A percentile compares a stretch with the other conserved stretches of the same genome.
phyloP scores from a whole-genome alignment of 2,113 vertebrate species.

The Eclectus roratus region DNA sequence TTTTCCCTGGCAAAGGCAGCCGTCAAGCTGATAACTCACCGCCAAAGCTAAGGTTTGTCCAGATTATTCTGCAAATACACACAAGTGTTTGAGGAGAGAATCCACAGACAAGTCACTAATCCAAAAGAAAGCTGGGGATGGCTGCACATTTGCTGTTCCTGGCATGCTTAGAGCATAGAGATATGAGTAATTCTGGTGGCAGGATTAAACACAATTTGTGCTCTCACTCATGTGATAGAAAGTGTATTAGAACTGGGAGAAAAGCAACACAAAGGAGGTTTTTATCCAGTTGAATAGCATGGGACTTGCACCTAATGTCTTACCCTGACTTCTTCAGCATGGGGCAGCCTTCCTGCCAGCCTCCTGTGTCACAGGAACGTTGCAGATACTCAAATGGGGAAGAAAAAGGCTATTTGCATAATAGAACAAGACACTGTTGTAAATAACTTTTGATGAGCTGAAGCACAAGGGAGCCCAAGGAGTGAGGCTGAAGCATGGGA shows the following conservation, averaged over 20 bases:
- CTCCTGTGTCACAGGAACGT: fast-evolving
- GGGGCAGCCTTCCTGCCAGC: not conserved
- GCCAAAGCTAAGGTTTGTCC: not conserved
- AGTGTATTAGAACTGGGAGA: not conserved
- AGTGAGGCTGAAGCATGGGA: not conserved
- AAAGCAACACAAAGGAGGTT: not conserved
- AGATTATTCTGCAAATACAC: constrained; percentile 39
- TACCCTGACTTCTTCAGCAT: not conserved
- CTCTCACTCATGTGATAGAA: not conserved
- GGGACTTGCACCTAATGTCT: not conserved
- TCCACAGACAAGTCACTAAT: constrained; percentile 20
- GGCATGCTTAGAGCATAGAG: not conserved
- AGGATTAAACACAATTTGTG: constrained; percentile 8
- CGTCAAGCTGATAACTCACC: not conserved
- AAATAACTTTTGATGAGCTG: not conserved
- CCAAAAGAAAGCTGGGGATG: not conserved
- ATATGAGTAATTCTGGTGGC: not conserved
- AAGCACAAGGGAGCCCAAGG: not conserved
- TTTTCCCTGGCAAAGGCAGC: not conserved
- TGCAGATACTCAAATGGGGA: not conserved
- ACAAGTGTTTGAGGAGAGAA: not conserved
- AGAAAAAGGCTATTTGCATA: not conserved
- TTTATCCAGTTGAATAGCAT: not conserved
- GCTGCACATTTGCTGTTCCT: not conserved
- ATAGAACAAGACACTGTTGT: not conserved